Conservation (phyloP, 2,888 invertebrate species). For the Morinoia aosen region DNA sequence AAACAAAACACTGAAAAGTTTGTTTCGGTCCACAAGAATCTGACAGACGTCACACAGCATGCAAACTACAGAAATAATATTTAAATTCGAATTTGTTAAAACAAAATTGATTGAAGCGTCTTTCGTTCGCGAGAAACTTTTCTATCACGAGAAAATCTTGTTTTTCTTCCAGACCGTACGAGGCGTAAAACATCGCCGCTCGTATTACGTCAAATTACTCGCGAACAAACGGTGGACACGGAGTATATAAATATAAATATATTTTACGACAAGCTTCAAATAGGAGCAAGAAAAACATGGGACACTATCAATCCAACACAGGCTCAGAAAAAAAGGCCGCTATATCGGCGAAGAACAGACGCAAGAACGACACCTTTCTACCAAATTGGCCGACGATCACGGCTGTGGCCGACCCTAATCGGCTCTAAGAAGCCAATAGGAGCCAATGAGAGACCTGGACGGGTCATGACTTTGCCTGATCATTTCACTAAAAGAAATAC, state of each 20-base stretch:
- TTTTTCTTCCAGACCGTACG: no score
- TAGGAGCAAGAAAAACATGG: neutral
- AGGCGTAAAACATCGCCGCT: no score
- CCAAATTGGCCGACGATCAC: neutral
- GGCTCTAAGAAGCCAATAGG: neutral
- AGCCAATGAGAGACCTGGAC: neutral
- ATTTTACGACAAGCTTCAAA: neutral
- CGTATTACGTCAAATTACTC: no score
- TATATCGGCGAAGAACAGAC: neutral
- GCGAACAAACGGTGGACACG: neutral
- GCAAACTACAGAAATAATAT: neutral
- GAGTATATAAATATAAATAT: neutral
- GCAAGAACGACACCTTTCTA: conserved; percentile 3
- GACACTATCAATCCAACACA: neutral
- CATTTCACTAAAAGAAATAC: conserved; percentile 45
- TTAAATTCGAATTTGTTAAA: neutral
- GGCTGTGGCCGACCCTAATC: neutral
- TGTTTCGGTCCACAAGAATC: no score
- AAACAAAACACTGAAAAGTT: no score
- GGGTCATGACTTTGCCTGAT: conserved; percentile 7
- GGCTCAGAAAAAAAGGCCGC: neutral
- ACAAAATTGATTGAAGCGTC: no score
- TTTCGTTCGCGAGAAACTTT: no score
- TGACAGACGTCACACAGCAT: no score
- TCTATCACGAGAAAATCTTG: no score